Base-by-base conservation (phyloP, 2,113 vertebrate species). In the Bambusicola thoracicus region DNA sequence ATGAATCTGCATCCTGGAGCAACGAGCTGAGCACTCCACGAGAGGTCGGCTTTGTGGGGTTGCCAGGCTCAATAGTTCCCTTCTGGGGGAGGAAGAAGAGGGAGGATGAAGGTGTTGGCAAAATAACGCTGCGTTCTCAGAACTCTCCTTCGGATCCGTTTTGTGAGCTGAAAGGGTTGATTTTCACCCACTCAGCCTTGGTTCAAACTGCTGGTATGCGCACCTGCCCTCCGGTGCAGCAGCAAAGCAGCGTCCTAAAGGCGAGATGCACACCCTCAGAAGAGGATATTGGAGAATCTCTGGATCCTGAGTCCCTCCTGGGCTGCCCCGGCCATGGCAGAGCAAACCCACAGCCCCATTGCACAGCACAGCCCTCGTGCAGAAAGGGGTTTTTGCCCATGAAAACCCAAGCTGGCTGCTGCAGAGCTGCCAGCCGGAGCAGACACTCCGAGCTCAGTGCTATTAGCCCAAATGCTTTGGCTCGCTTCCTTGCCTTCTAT, bases 371-470 rank as follows among this genome's bases (percentile, higher is more conserved):
- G 5, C 25, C 29, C 34, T 29, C 6, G 38, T 22, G 67, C 48
- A 83, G 89, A 91, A 95, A 78, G 16, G 16, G 40, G 63, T 67
- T 51, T 16, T 69, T 94, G 67, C 74, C 51, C 63, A 10, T 63
- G 36, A 81, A 96, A 94, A 89, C 87, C 77, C 8, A 46, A 53
- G n/a, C 65, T 88, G 46, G 44, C 62, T 85, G 79, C 82, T 83
- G 82, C 70, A 46, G 68, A 96, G 69, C 66, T 36, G 56, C 36
- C 30, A 89, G 82, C 22, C 44, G 88, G 76, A 81, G 81, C 67
- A 40, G 25, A 66, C 56, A 29, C 17, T 13, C 68, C 2, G 5
- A 83, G 83, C 59, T 51, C 75, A 49, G 49, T 29, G 87, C 85
- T 92, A 83, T 77, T 68, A 67, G 91, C 53, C 65, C 55, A 59